Base-by-base conservation (phyloP, 2,113 vertebrate species). In the Osmerus eperlanus region DNA sequence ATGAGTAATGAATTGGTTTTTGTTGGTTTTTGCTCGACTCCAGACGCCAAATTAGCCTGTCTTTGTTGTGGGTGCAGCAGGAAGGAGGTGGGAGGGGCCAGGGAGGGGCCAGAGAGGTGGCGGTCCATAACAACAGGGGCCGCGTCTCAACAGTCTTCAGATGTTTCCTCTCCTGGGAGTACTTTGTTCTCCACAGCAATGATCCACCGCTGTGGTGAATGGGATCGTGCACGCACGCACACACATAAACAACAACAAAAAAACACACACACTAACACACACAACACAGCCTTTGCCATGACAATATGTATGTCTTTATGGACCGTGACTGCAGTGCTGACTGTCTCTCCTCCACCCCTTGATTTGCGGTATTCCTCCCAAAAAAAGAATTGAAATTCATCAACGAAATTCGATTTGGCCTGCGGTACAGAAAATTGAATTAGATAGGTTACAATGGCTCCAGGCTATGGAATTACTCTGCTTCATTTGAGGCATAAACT, bases 1-100 rank as follows among this genome's bases (percentile, higher is more conserved):
- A 76, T 67, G 65, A 25, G 41, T 72, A 79, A 80, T 73, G 1
- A 66, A 61, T 84, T 72, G 62, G 59, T 70, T 80, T 80, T 72
- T 75, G 52, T 77, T 76, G 70, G 1, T 25, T 71, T 77, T 19
- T 62, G 21, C 47, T 56, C 0, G 0, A 51, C 51, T 69, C 65
- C 67, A 68, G 73, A 81, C 77, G 70, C 41, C 62, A 70, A 81
- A 80, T 83, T 74, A 83, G 63, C 15, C 55, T 0, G 16, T 71
- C 71, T 80, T 80, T 84, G 75, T 81, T 52, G 55, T 1, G 64
- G 13, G 64, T 51, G 41, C 64, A 51, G 8, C 16, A 18, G n/a
- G 36, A 29, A 29, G 47, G 54, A 58, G 51, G 53, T 32, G 15
- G 36, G 69, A 21, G 47, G 12, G 0, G 0, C 23, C 2, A 23